Evolutionary conservation across 2,888 invertebrate species (phyloP), one percentile per base, ranked within the genome.

Genomic region (Ypsolopha scabrella): DNA sequence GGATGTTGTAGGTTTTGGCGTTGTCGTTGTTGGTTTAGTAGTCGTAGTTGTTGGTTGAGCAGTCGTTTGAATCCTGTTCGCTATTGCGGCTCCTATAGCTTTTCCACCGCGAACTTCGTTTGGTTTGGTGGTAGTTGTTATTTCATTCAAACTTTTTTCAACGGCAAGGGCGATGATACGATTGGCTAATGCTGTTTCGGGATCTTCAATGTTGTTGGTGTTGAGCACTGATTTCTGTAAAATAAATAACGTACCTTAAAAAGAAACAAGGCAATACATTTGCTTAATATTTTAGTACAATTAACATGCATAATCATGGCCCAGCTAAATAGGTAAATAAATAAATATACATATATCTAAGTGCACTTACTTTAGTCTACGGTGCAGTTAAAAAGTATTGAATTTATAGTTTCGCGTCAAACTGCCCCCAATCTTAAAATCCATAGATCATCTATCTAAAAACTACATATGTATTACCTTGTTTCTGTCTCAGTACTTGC

Each of bases 111-210:
- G 71, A 45, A 67, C 67, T 38, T 65, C 56, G 52, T 63, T 63
- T 45, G 65, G 63, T 45, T 72, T 75, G 11, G 73, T 66, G 59
- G 49, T 49, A n/a, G 49, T 11, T 35, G 13, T n/a, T 58, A 85
- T 80, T 61, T 80, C 86, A 60, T 70, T 83, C 48, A 87, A 70
- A 59, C 87, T 87, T 61, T 65, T 81, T 62, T 87, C 88, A 13
- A 88, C 83, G 41, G 88, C 88, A 33, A 88, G 67, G 47, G 88
- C 87, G 58, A 88, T 88, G 43, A 88, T 87, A 51, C 88, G 75
- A 58, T 88, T 88, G 33, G 88, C 88, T 54, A 88, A 72, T 13
- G 80, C 73, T 50, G 77, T 73, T 63, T 87, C 87, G 13, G 85
- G 78, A 53, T 86, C 86, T 54, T 77, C 74, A n/a, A 62, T 68